phyloP scores from a whole-genome alignment of 2,113 vertebrate species.

The Ammodytes dubius region DNA sequence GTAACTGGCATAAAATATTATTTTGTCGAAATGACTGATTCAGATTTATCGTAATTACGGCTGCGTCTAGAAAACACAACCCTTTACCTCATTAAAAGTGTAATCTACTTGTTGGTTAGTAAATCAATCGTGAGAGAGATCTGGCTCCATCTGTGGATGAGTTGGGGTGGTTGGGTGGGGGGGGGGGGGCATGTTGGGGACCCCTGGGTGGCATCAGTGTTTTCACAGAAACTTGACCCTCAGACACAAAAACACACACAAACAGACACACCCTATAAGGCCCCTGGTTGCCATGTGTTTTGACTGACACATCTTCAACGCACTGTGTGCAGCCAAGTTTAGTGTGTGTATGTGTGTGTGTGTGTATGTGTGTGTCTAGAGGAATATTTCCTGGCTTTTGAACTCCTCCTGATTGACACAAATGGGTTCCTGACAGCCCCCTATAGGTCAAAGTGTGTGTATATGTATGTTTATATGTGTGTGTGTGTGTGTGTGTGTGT shows the following conservation, averaged over 20 bases:
- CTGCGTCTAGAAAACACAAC: not conserved
- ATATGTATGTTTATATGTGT: constrained; percentile 23
- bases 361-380: constrained; percentile 54
- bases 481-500: constrained; percentile 26
- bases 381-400: constrained; percentile 80
- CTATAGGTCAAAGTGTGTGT: constrained; percentile 71
- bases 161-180: not conserved
- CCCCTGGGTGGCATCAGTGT: constrained; percentile 69
- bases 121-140: constrained; percentile 27
- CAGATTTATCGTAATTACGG: not conserved
- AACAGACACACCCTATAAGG: constrained; percentile 48
- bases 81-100: not conserved
- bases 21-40: not conserved
- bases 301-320: constrained; percentile 79
- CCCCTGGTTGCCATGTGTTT: constrained; percentile 79
- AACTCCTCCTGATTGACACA: constrained; percentile 80
- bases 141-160: constrained; percentile 58
- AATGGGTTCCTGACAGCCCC: constrained; percentile 71
- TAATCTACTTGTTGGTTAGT: not conserved
- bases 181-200: constrained; percentile 32
- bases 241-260: constrained; percentile 49
- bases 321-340: constrained; percentile 73
- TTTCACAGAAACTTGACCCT: constrained; percentile 80
- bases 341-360: constrained; percentile 52
- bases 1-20: not conserved